phyloP scores from a whole-genome alignment of 2,797 vertebrate species.

The Aulostomus chinensis region DNA sequence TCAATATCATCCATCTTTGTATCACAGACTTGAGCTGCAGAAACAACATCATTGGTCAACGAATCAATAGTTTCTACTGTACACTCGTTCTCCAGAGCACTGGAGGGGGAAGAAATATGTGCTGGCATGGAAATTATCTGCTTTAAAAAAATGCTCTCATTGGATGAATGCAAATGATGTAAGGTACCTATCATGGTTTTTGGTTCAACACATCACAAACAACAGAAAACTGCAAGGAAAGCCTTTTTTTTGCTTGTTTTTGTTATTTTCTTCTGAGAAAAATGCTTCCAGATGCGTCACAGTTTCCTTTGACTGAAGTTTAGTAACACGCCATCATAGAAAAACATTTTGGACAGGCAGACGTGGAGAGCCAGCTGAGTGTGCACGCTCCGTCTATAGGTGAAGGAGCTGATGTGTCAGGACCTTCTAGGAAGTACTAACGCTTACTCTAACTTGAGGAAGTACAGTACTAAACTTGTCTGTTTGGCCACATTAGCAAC shows the following conservation, averaged over 20 bases:
- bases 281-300: slow-evolving; percentile 70
- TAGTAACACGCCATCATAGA: slow-evolving; percentile 60
- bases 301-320: slow-evolving; percentile 38
- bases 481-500: slow-evolving; percentile 30
- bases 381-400: neutral
- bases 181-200: no score
- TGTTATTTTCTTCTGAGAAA: slow-evolving; percentile 54
- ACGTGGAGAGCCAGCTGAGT: slow-evolving; percentile 8
- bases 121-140: no score
- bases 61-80: no score
- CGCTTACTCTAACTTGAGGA: slow-evolving; percentile 43
- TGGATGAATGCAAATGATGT: no score
- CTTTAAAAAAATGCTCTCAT: no score
- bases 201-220: slow-evolving; percentile 44
- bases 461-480: slow-evolving; percentile 35
- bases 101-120: no score
- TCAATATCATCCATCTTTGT: no score
- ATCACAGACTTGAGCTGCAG: no score
- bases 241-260: slow-evolving; percentile 40
- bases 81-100: no score
- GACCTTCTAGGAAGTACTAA: neutral
- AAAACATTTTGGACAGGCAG: slow-evolving; percentile 27
- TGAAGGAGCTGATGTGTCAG: neutral
- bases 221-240: slow-evolving; percentile 51
- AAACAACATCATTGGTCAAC: no score